These are phyloP conservation scores for Grantiella picta DNA, from an alignment of 2,113 vertebrate species.

Conservation along the genomic window DNA sequence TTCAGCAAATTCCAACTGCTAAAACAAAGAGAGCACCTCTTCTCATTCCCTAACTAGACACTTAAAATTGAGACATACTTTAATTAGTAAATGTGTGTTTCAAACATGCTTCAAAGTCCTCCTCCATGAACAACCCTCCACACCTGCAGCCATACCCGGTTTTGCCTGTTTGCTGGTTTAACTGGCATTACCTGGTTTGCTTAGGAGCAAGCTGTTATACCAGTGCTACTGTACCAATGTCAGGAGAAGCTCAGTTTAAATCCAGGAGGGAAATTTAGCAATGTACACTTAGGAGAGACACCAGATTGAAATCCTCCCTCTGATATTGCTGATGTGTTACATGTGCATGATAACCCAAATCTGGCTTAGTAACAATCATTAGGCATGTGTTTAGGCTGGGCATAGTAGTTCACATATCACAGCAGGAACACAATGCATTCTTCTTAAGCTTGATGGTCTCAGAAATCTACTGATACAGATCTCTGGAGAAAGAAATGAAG, in stretches of 20 bases:
- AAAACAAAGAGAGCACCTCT: background rate
- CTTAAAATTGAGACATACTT: background rate
- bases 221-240: accelerated
- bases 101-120: background rate
- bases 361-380: background rate
- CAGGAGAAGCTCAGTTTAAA: background rate
- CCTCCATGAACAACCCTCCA: background rate
- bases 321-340: background rate
- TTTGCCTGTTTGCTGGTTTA: conserved; percentile 7
- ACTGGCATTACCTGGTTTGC: background rate
- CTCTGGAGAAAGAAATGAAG: background rate
- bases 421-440: background rate
- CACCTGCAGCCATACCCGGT: background rate
- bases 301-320: background rate
- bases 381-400: background rate
- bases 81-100: background rate
- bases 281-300: background rate
- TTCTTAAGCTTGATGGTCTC: background rate
- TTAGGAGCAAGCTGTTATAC: background rate
- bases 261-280: background rate
- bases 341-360: background rate
- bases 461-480: background rate
- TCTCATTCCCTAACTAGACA: background rate
- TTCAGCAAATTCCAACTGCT: background rate
- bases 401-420: background rate